phyloP scores from a whole-genome alignment of 2,888 invertebrate genomes.

The Neoaliturus tenellus region DNA sequence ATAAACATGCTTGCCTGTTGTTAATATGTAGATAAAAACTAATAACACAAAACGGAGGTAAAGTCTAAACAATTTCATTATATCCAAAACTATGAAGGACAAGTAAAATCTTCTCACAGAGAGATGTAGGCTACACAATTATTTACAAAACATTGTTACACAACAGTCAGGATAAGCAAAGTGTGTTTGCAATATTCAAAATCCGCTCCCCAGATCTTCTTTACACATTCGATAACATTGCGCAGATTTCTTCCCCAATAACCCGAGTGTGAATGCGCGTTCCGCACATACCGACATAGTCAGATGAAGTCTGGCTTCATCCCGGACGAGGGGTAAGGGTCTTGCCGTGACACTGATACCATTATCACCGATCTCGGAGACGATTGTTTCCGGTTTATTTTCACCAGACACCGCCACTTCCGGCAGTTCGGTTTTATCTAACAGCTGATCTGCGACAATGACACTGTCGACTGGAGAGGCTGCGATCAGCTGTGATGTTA shows the following conservation, averaged over 20 bases:
- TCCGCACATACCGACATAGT: neutral
- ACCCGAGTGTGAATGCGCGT: slow-evolving; percentile 16
- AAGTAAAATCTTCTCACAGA: too few species aligned
- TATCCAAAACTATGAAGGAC: too few species aligned
- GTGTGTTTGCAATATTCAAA: neutral
- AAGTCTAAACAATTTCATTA: too few species aligned
- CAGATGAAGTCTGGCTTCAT: neutral
- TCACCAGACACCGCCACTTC: slow-evolving; percentile 19
- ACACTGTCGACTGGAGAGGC: neutral
- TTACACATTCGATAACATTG: neutral
- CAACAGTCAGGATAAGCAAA: too few species aligned
- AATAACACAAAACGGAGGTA: too few species aligned
- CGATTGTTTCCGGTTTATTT: slow-evolving; percentile 31
- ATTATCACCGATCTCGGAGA: slow-evolving; percentile 9
- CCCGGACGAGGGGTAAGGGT: neutral
- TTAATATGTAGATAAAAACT: too few species aligned
- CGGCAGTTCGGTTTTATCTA: slow-evolving; percentile 20
- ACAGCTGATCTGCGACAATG: slow-evolving; percentile 7
- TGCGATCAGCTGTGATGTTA: neutral
- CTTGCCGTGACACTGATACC: neutral
- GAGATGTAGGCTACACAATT: too few species aligned
- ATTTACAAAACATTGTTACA: too few species aligned
- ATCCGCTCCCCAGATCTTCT: neutral
- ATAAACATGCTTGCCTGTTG: too few species aligned
- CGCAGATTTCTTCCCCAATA: slow-evolving; percentile 35